Percentiles rank a stretch among this genome's conserved stretches.
phyloP scores from a whole-genome alignment of 2,797 vertebrate genomes.

The Sebastes steindachneri region DNA sequence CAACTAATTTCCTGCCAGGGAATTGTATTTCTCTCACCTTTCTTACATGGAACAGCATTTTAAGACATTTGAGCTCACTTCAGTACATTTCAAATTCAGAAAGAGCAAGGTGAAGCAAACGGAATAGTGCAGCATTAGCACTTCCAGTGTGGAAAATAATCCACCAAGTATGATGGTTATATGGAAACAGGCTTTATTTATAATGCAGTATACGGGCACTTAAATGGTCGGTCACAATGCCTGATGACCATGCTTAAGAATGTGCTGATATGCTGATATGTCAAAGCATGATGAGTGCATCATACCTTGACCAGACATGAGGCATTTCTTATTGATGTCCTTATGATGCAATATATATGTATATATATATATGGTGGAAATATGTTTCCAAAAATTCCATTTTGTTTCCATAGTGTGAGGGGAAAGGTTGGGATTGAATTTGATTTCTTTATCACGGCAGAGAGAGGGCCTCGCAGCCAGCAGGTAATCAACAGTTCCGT shows the following conservation, averaged over 20 bases:
- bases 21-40: neutral
- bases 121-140: slow-evolving; percentile 27
- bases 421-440: neutral
- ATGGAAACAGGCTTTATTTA: slow-evolving; percentile 14
- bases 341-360: neutral
- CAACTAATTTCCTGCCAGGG: neutral
- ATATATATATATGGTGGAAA: neutral
- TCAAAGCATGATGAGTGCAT: slow-evolving; percentile 7
- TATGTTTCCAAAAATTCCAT: neutral
- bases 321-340: slow-evolving; percentile 24
- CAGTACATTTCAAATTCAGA: slow-evolving; percentile 25
- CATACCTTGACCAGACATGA: neutral
- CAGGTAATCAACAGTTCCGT: slow-evolving; percentile 42
- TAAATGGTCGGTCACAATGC: slow-evolving; percentile 12
- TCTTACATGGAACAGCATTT: slow-evolving; percentile 19
- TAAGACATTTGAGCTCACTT: slow-evolving; percentile 13
- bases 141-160: neutral
- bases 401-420: neutral
- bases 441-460: slow-evolving; percentile 18
- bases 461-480: neutral
- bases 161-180: neutral
- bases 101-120: neutral
- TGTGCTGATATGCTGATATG: slow-evolving; percentile 36
- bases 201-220: slow-evolving; percentile 32
- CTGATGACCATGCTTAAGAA: slow-evolving; percentile 10